Percentiles rank a stretch among this genome's conserved stretches.
phyloP scores from a whole-genome alignment of 2,888 invertebrate species.

The Palloptera scutellata region DNA sequence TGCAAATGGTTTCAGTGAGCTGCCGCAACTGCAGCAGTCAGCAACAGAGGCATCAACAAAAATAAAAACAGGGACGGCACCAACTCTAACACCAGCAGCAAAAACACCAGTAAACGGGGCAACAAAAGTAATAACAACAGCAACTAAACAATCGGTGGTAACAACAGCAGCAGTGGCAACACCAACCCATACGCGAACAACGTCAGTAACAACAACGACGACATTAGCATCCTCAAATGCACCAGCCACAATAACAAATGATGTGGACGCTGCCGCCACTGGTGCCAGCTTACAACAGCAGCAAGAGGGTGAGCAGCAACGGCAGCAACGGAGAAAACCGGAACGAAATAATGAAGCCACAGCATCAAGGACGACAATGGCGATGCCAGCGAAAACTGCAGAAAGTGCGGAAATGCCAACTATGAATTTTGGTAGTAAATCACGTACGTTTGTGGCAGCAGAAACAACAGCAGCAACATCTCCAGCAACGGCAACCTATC shows the following conservation, averaged over 20 bases:
- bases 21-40: constrained; percentile 5
- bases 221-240: constrained; percentile 39
- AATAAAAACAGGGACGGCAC: constrained; percentile 23
- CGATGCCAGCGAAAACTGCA: constrained; percentile 27
- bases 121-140: neutral
- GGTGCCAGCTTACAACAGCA: constrained; percentile 5
- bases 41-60: constrained; percentile 22
- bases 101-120: neutral
- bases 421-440: constrained; percentile 24
- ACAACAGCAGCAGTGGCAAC: constrained; percentile 21
- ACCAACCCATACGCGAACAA: constrained; percentile 30
- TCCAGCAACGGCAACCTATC: neutral
- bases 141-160: constrained; percentile 14
- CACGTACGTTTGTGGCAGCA: constrained; percentile 20
- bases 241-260: constrained; percentile 37
- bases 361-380: constrained; percentile 26
- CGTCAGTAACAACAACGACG: constrained; percentile 31
- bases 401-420: constrained; percentile 21
- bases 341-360: constrained; percentile 32
- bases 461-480: constrained; percentile 7
- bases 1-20: constrained; percentile 23
- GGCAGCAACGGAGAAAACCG: constrained; percentile 26
- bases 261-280: constrained; percentile 24
- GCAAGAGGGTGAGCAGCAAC: constrained; percentile 29
- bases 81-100: constrained; percentile 5